phyloP scores from a whole-genome alignment of 2,888 invertebrate species.

The Cryptocephalus moraei region DNA sequence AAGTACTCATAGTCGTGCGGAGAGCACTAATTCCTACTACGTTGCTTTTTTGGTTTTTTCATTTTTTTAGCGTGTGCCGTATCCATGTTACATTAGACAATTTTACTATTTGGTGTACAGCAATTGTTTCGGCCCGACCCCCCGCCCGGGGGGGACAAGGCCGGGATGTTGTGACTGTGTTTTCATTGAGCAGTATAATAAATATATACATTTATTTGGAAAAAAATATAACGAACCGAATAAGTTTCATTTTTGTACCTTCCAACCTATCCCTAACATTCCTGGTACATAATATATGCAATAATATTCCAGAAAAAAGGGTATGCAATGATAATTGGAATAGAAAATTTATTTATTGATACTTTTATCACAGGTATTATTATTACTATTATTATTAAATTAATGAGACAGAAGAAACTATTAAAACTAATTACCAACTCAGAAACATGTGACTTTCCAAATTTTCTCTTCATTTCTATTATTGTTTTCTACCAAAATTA shows the following conservation, averaged over 20 bases:
- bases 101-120: constrained; percentile 45
- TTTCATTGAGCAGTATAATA: constrained; percentile 64
- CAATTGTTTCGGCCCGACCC: constrained; percentile 36
- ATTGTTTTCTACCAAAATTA: no score
- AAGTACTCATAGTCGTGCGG: constrained; percentile 39
- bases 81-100: constrained; percentile 44
- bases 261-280: constrained; percentile 7
- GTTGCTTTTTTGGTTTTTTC: constrained; percentile 29
- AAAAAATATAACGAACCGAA: not conserved
- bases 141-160: constrained; percentile 20
- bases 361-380: no score
- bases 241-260: no score
- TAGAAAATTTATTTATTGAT: no score
- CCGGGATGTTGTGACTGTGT: constrained; percentile 43
- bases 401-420: no score
- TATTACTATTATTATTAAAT: no score
- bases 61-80: constrained; percentile 41
- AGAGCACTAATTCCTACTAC: constrained; percentile 33
- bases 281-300: no score
- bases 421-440: no score
- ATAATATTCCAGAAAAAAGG: no score
- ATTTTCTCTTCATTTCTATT: no score
- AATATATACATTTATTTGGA: constrained; percentile 68
- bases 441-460: no score
- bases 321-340: no score